These are phyloP conservation scores for Potorous gilbertii DNA, from an alignment of 2,797 vertebrate species.

Conservation along the genomic window DNA sequence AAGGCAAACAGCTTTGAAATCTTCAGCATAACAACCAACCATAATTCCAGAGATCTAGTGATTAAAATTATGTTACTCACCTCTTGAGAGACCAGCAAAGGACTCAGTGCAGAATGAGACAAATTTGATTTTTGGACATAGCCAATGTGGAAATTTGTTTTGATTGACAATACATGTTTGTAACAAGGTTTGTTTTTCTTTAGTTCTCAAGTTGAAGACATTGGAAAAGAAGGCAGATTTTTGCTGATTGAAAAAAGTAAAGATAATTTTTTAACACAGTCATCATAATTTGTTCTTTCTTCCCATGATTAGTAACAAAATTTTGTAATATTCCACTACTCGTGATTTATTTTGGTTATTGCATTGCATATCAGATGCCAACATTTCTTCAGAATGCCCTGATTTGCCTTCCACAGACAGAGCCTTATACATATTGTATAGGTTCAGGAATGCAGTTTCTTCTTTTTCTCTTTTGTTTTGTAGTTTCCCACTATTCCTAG, in stretches of 20 bases:
- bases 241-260: background rate
- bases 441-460: background rate
- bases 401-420: background rate
- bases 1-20: background rate
- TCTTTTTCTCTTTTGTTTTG: background rate
- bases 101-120: background rate
- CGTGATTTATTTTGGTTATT: background rate
- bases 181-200: background rate
- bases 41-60: background rate
- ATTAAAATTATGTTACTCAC: background rate
- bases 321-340: background rate
- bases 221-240: background rate
- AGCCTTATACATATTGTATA: accelerated
- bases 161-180: background rate
- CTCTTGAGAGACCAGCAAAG: background rate
- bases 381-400: background rate
- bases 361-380: background rate
- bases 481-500: background rate
- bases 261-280: background rate
- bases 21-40: background rate
- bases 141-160: background rate
- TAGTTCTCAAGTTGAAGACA: background rate
- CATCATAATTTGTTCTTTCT: background rate
- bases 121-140: background rate
- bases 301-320: background rate